Base-by-base conservation (phyloP, 1,140 invertebrate species). In the Drosophila rufa region DNA sequence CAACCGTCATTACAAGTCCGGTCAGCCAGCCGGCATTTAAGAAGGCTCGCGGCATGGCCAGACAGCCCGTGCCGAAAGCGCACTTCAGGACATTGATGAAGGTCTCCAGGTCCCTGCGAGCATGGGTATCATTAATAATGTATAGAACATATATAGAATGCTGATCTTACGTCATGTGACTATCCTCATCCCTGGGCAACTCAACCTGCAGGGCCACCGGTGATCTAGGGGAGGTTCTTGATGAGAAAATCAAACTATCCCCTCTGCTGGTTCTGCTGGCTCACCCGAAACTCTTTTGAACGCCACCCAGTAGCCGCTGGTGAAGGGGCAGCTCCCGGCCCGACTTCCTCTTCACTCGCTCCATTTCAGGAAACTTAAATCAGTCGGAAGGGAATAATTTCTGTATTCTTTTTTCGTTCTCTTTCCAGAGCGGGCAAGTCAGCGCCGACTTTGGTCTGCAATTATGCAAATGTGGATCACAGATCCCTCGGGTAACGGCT, bases 381-480 rank as follows among this genome's bases (percentile, higher is more conserved):
- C 74, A 51, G 64, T 68, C 36, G 40, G 38, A 68, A 68, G 67
- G 62, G 64, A 70, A 47, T 46, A 64, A 42, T 64, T 64, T 64
- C n/a, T 30, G 33, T 70, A 45, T 51, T 67, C 15, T 56, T 68
- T 55, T 67, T 56, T 51, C 40, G 42, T 25, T 56, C 25, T 40
- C 17, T 11, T 55, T 55, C 3, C 53, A n/a, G 19, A 45, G 67
- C 17, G 36, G 61, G 47, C 30, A 70, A 70, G 48, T 70, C 67
- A 70, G 65, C 67, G 67, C 67, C 67, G 64, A 70, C 67, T 70
- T 70, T 68, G 67, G 67, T 73, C 55, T 73, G 70, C 73, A 87
- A 80, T 80, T 83, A 85, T 89, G 78, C 64, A 76, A 90, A 89
- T 79, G 53, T 66, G 68, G 55, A 70, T 51, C 68, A 73, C 45